These are phyloP conservation scores for Hecatera dysodea DNA, from an alignment of 2,888 invertebrate genomes.

Conservation along the genomic window DNA sequence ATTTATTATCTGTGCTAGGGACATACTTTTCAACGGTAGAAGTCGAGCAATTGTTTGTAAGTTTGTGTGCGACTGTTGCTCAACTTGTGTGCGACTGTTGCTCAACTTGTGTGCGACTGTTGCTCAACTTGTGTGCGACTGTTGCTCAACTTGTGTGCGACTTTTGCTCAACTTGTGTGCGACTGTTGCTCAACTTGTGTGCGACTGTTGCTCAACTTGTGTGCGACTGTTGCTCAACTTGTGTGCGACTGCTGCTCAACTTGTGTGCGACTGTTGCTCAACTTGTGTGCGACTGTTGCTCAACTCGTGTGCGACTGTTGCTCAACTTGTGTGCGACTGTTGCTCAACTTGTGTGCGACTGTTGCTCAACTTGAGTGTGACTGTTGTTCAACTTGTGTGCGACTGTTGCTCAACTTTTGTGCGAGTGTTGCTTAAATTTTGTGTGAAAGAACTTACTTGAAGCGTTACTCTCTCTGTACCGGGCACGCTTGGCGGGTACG, in stretches of 20 bases:
- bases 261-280: neutral
- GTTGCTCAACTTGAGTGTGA: neutral
- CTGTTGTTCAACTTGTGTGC: neutral
- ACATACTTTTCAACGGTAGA: neutral
- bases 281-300: too few relatives aligned
- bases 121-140: neutral
- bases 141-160: neutral
- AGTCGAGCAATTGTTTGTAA: neutral
- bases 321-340: neutral
- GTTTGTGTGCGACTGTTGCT: neutral
- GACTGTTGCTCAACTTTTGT: neutral
- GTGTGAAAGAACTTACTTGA: slow-evolving; percentile 75
- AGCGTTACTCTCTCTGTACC: slow-evolving; percentile 77
- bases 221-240: neutral
- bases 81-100: too few relatives aligned
- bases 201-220: too few relatives aligned
- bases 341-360: neutral
- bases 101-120: neutral
- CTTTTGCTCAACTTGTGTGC: neutral
- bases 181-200: neutral
- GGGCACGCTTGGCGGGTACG: slow-evolving; percentile 51
- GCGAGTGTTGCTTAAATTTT: neutral
- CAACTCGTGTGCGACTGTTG: neutral
- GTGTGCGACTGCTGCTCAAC: neutral
- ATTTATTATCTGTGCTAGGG: too few relatives aligned